Evolutionary conservation across 2,888 invertebrate species (phyloP).

Genomic region (Melinopterus prodromus): DNA sequence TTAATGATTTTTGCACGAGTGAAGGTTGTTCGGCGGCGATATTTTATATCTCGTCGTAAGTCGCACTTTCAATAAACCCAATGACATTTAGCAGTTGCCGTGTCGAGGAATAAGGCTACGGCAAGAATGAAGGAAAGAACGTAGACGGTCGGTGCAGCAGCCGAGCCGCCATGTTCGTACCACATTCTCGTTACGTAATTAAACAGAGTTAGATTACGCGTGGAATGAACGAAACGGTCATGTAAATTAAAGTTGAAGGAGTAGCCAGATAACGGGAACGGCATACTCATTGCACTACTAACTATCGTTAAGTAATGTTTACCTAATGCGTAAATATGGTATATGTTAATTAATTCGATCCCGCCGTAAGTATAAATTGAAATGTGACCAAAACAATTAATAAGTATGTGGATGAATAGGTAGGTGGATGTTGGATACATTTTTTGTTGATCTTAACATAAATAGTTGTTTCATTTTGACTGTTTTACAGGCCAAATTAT

Average conservation of each 20-base stretch:
- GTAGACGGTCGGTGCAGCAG: not conserved
- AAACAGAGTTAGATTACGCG: not conserved
- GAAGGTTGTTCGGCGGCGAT: not conserved
- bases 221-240: conserved; percentile 12
- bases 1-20: not conserved
- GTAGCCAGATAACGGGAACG: conserved; percentile 26
- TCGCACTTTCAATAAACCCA: conserved; percentile 33
- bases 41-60: not conserved
- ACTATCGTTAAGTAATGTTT: not conserved
- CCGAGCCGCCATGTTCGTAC: conserved; percentile 7
- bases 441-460: not conserved
- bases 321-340: not conserved
- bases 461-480: not conserved
- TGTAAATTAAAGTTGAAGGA: conserved; percentile 25
- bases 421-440: not conserved
- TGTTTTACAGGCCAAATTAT: too few species aligned
- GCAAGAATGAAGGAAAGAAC: not conserved
- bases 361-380: not conserved
- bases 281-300: conserved; percentile 19
- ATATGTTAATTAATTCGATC: not conserved
- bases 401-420: too few species aligned
- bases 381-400: not conserved
- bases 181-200: conserved; percentile 12
- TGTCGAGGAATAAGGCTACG: not conserved
- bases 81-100: conserved; percentile 32